A percentile compares a stretch with the other conserved stretches of the same genome.
Conservation (phyloP, 2,113 vertebrate species). For the Corydoras sp. region DNA sequence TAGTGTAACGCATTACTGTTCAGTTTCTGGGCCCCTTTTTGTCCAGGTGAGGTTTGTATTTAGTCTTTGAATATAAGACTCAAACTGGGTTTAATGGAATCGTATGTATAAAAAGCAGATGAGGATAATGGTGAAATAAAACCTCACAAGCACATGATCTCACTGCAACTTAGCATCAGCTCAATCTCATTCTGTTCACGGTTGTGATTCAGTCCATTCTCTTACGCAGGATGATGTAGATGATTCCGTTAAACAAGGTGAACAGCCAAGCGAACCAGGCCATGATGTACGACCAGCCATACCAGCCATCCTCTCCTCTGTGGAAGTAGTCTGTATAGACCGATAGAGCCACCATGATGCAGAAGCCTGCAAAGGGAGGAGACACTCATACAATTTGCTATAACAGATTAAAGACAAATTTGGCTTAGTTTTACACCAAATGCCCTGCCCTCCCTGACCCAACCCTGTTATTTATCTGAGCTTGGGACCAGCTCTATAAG, state of each 20-base stretch:
- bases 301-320: constrained; percentile 57
- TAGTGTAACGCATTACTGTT: too few relatives aligned
- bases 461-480: too few relatives aligned
- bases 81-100: background rate
- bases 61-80: too few relatives aligned
- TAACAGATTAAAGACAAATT: too few relatives aligned
- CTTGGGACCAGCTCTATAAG: too few relatives aligned
- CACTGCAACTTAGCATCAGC: constrained; percentile 2
- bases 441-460: too few relatives aligned
- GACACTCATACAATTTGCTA: constrained; percentile 18
- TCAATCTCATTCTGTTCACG: constrained; percentile 2
- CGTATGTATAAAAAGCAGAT: background rate
- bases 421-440: too few relatives aligned
- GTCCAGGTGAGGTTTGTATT: too few relatives aligned
- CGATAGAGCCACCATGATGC: constrained; percentile 86
- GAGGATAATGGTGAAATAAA: background rate
- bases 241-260: constrained; percentile 79
- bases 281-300: constrained; percentile 84
- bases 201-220: constrained; percentile 61
- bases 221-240: constrained; percentile 90
- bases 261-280: constrained; percentile 91
- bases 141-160: background rate
- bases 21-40: too few relatives aligned
- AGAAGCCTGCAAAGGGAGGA: constrained; percentile 74
- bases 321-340: constrained; percentile 85